phyloP scores from a whole-genome alignment of 2,888 invertebrate species.

The Diachrysia chrysitis region DNA sequence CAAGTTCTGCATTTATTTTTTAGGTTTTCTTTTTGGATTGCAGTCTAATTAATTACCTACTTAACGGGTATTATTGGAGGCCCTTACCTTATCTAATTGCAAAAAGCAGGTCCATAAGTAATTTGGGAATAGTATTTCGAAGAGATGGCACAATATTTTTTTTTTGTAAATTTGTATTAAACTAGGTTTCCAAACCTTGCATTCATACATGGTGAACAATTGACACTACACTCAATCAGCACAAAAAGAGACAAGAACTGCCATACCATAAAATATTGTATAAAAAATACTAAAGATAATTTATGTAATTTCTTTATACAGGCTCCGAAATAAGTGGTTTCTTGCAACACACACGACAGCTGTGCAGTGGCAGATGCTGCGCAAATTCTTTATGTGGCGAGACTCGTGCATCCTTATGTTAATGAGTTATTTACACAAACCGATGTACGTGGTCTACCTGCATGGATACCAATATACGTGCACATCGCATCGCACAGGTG shows the following conservation, averaged over 20 bases:
- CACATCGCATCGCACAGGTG: conserved; percentile 65
- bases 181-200: neutral
- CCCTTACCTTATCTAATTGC: neutral
- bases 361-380: conserved; percentile 69
- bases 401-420: conserved; percentile 55
- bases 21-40: conserved; percentile 9
- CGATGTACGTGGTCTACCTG: conserved; percentile 32
- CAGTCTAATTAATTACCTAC: neutral
- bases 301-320: conserved; percentile 43
- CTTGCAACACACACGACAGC: conserved; percentile 64
- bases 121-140: neutral
- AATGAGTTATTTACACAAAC: conserved; percentile 55
- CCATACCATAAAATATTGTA: conserved; percentile 14
- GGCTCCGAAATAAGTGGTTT: conserved; percentile 47
- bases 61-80: neutral
- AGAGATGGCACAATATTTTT: neutral
- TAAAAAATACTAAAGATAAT: conserved; percentile 37
- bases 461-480: conserved; percentile 48
- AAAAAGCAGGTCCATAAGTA: neutral
- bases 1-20: conserved; percentile 30
- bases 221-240: conserved; percentile 23
- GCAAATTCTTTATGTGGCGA: conserved; percentile 56
- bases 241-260: conserved; percentile 28
- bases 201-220: neutral
- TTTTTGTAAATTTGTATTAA: neutral